Evolutionary conservation across 2,888 invertebrate genomes (phyloP), one percentile per base, ranked within the genome.

Genomic region (Cacoxenus indagator): DNA sequence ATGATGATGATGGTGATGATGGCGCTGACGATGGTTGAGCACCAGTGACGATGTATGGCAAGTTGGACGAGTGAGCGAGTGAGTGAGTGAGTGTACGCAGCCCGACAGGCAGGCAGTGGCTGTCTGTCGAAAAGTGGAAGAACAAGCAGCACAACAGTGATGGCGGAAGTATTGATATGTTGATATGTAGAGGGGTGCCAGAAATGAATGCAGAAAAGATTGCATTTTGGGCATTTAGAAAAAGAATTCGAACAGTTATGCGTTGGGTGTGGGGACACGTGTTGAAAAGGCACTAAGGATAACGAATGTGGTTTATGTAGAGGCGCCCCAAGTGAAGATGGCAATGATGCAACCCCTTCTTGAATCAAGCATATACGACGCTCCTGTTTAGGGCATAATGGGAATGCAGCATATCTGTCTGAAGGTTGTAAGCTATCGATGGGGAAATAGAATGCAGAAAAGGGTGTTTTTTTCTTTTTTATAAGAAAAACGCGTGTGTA

Each of bases 261-360:
- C 37, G 14, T 37, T 11, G 14, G 37, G 37, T 37, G 37, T 37
- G 37, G 5, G 8, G 8, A 11, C 1, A 8, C 14, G 67, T 65
- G 22, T 55, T 64, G 61, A 66, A 57, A 65, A 59, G n/a, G n/a
- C n/a, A n/a, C 65, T 69, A 75, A 70, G 70, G 65, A 69, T 37
- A 71, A 67, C 70, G 62, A 65, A 57, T 62, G 72, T 31, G 67
- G 57, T 55, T n/a, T n/a, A n/a, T n/a, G n/a, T n/a, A n/a, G n/a
- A n/a, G n/a, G n/a, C n/a, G n/a, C n/a, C n/a, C n/a, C n/a, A n/a
- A 74, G 68, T 61, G 64, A 61, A 54, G 27, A 1, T n/a, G n/a
- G 45, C 26, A 65, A 61, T 9, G 14, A 14, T 2, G 37, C 14
- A 37, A 37, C 9, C 37, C 37, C 37, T 14, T 14, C n/a, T 55